Conservation (phyloP, 2,888 invertebrate species). For the Pandemis heparana region DNA sequence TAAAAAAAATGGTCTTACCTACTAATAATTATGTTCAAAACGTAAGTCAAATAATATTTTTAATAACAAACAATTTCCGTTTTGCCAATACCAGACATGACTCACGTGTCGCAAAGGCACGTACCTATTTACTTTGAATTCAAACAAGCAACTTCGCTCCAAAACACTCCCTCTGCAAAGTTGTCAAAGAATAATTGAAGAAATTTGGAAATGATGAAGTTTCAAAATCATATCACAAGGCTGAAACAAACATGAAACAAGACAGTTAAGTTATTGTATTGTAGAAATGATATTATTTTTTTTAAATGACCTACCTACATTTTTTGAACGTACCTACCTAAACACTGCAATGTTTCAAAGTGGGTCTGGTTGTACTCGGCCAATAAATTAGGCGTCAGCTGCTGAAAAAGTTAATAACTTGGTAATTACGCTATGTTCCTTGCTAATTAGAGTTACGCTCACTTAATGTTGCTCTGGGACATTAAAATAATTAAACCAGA, state of each 20-base stretch:
- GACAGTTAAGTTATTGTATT: too few relatives aligned
- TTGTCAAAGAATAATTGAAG: not conserved
- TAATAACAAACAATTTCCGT: not conserved
- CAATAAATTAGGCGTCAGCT: conserved; percentile 31
- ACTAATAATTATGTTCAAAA: too few relatives aligned
- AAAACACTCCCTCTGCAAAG: not conserved
- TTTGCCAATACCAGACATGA: not conserved
- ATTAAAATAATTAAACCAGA: not conserved
- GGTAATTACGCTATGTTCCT: conserved; percentile 14
- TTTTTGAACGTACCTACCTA: not conserved
- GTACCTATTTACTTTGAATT: not conserved
- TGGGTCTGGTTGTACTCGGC: conserved; percentile 14
- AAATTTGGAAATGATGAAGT: conserved; percentile 9
- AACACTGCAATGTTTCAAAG: not conserved
- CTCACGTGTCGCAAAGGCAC: not conserved
- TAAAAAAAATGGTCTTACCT: too few relatives aligned
- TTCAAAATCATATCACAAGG: not conserved
- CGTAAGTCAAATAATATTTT: not conserved
- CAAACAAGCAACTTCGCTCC: not conserved
- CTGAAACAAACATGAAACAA: not conserved
- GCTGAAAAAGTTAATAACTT: conserved; percentile 32
- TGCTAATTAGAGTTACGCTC: conserved; percentile 12
- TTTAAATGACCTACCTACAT: too few relatives aligned
- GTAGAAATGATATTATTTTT: too few relatives aligned
- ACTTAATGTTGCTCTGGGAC: not conserved